These are phyloP conservation scores for Brachyalestes nurse DNA, from an alignment of 2,797 vertebrate genomes.

Conservation along the genomic window DNA sequence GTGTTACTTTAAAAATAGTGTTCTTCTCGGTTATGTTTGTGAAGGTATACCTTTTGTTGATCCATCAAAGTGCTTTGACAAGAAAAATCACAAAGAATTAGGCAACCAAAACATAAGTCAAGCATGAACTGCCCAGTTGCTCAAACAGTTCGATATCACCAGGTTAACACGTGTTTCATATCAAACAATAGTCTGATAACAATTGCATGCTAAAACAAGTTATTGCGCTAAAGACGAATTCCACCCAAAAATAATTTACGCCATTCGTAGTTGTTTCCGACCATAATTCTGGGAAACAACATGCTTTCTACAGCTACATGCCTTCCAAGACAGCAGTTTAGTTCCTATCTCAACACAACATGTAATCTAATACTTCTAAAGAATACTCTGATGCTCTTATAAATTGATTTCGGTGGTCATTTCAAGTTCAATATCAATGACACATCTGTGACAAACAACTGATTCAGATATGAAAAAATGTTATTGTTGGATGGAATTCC, in stretches of 20 bases:
- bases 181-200: slow-evolving; percentile 54
- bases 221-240: slow-evolving; percentile 42
- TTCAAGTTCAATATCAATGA: not conserved
- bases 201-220: slow-evolving; percentile 44
- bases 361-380: not conserved
- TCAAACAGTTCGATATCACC: slow-evolving; percentile 36
- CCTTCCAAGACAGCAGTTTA: too few species aligned
- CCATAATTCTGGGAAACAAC: not conserved
- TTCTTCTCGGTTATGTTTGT: slow-evolving; percentile 8
- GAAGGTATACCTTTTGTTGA: slow-evolving; percentile 61
- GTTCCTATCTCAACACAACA: too few species aligned
- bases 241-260: slow-evolving; percentile 13
- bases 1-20: not conserved
- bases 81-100: slow-evolving; percentile 30
- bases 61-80: slow-evolving; percentile 51
- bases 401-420: not conserved
- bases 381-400: too few species aligned
- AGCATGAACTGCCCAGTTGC: slow-evolving; percentile 29
- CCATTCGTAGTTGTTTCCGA: not conserved
- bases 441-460: not conserved
- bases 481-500: slow-evolving; percentile 21
- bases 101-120: slow-evolving; percentile 46
- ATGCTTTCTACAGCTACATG: not conserved
- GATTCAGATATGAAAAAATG: not conserved
- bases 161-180: slow-evolving; percentile 44